These are phyloP conservation scores for Caradrina kadenii DNA, from an alignment of 2,888 invertebrate species.

Conservation along the genomic window DNA sequence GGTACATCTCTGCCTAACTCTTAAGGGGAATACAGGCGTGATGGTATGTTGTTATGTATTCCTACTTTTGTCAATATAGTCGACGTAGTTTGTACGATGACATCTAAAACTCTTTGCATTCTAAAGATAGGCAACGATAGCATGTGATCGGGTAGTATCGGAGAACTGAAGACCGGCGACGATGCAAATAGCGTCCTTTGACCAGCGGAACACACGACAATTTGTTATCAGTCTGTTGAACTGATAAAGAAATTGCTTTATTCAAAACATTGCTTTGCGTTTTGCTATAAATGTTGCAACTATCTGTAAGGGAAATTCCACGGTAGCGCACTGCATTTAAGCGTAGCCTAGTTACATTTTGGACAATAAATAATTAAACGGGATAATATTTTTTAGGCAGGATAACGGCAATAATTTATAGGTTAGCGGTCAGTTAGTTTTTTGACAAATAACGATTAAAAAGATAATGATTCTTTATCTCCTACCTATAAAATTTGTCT, in stretches of 20 bases:
- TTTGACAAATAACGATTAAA: no score
- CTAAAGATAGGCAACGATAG: slow-evolving; percentile 26
- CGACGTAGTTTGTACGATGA: not conserved
- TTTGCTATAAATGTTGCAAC: slow-evolving; percentile 1
- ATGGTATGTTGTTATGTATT: no score
- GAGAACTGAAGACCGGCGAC: slow-evolving; percentile 42
- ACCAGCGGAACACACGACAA: slow-evolving; percentile 49
- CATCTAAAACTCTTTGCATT: slow-evolving; percentile 9
- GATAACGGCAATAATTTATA: no score
- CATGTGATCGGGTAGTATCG: slow-evolving; percentile 41
- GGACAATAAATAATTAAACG: no score
- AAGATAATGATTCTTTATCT: no score
- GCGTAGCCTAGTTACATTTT: no score
- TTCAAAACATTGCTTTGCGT: slow-evolving; percentile 21
- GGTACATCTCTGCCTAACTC: no score
- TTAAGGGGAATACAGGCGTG: no score
- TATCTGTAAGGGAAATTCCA: not conserved
- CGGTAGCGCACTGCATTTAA: no score
- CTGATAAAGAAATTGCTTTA: slow-evolving; percentile 48
- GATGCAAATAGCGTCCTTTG: slow-evolving; percentile 59
- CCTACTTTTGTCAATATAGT: not conserved
- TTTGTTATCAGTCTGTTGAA: slow-evolving; percentile 11
- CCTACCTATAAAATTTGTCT: no score
- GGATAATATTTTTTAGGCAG: no score
- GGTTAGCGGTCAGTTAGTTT: no score